Conservation (phyloP, 2,113 vertebrate genomes). For the Irena cyanogastra region DNA sequence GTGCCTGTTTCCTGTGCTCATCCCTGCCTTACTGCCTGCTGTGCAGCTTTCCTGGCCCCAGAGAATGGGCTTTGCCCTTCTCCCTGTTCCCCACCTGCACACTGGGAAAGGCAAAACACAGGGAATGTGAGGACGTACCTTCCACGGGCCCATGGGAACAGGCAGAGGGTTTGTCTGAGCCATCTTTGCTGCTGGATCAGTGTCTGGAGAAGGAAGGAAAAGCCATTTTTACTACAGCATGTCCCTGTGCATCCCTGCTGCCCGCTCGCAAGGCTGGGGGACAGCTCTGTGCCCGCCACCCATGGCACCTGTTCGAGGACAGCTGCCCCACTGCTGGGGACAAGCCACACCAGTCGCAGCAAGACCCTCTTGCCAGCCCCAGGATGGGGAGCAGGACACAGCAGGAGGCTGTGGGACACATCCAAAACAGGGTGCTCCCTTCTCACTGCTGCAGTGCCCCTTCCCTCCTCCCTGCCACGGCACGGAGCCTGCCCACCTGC, state of each 20-base stretch:
- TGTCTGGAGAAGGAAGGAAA: slow-evolving; percentile 65
- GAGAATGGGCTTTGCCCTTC: not conserved
- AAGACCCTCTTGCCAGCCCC: not conserved
- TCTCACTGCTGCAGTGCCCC: rapidly evolving
- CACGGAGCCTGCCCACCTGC: rapidly evolving
- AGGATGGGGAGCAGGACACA: not conserved
- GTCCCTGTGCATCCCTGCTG: not conserved
- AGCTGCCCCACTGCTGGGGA: not conserved
- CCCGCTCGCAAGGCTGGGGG: not conserved
- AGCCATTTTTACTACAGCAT: not conserved
- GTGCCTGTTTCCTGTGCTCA: not conserved
- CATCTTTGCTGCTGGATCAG: slow-evolving; percentile 77
- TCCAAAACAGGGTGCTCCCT: not conserved
- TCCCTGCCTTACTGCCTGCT: rapidly evolving
- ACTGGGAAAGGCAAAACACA: not conserved
- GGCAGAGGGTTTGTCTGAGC: slow-evolving; percentile 88
- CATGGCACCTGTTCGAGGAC: rapidly evolving
- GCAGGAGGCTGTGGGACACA: not conserved
- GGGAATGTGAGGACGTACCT: slow-evolving; percentile 69
- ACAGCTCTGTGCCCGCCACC: rapidly evolving
- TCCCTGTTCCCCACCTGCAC: not conserved
- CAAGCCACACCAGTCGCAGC: rapidly evolving
- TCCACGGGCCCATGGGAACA: slow-evolving; percentile 86
- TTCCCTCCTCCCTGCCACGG: not conserved
- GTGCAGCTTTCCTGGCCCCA: not conserved